These are phyloP conservation scores for Polia nebulosa DNA, from an alignment of 2,888 invertebrate genomes.

Conservation along the genomic window DNA sequence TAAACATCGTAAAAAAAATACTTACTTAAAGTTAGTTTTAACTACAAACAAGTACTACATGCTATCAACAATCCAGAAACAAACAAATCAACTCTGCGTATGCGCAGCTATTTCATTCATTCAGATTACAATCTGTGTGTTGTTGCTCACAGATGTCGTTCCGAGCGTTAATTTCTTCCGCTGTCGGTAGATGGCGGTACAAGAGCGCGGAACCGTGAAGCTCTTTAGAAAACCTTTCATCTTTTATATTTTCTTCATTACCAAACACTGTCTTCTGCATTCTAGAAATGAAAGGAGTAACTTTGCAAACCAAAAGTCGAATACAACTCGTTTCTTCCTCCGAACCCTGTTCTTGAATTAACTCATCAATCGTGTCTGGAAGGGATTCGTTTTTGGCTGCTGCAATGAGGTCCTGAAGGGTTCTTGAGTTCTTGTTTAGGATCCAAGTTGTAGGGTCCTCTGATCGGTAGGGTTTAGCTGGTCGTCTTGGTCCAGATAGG, in stretches of 20 bases:
- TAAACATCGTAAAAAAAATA: conserved; percentile 17
- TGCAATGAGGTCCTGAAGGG: conserved; percentile 90
- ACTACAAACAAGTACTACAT: conserved; percentile 9
- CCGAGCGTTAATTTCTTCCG: conserved; percentile 91
- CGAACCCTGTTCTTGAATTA: conserved; percentile 89
- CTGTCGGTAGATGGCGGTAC: conserved; percentile 92
- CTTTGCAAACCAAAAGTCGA: conserved; percentile 94
- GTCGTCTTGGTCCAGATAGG: conserved; percentile 82
- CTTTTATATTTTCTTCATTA: conserved; percentile 73
- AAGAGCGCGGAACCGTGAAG: conserved; percentile 83
- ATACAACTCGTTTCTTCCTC: conserved; percentile 93
- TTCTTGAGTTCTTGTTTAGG: conserved; percentile 91
- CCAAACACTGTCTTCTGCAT: conserved; percentile 94
- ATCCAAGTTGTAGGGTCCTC: conserved; percentile 90
- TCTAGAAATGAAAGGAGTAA: conserved; percentile 94
- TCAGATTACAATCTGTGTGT: conserved; percentile 88
- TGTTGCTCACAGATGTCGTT: conserved; percentile 92
- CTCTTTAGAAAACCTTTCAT: conserved; percentile 71
- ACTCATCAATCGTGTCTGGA: conserved; percentile 91
- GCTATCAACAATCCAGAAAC: conserved; percentile 19
- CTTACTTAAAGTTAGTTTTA: neutral
- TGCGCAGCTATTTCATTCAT: conserved; percentile 71
- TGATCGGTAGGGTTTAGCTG: conserved; percentile 72
- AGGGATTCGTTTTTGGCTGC: conserved; percentile 92
- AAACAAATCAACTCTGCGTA: conserved; percentile 7